These are phyloP conservation scores for Propsilocerus akamusi DNA, from an alignment of 1,140 invertebrate genomes.

Conservation along the genomic window DNA sequence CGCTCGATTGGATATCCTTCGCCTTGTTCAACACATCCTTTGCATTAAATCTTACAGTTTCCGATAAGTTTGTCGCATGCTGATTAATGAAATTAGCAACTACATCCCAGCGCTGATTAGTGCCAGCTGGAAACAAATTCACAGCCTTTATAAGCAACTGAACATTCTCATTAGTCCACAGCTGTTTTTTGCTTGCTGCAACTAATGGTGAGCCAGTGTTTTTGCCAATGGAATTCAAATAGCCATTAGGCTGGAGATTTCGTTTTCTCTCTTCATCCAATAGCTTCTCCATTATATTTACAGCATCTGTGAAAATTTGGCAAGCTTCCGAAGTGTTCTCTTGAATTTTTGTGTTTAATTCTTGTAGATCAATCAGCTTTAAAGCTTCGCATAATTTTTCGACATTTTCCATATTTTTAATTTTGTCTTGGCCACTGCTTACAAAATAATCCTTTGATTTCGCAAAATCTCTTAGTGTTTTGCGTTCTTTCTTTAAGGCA, in stretches of 20 bases:
- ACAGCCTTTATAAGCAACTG: slow-evolving; percentile 88
- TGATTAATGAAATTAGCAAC: slow-evolving; percentile 92
- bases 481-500: slow-evolving; percentile 68
- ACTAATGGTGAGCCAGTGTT: slow-evolving; percentile 23
- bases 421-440: slow-evolving; percentile 45
- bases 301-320: slow-evolving; percentile 36
- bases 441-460: slow-evolving; percentile 82
- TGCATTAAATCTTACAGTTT: slow-evolving; percentile 37
- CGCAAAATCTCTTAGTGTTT: slow-evolving; percentile 63
- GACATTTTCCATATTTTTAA: slow-evolving; percentile 71
- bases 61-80: slow-evolving; percentile 39
- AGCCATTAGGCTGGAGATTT: slow-evolving; percentile 29
- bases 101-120: slow-evolving; percentile 89
- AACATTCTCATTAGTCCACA: slow-evolving; percentile 67
- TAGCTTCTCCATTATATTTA: slow-evolving; percentile 49
- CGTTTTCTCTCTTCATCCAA: slow-evolving; percentile 55
- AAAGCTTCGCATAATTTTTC: slow-evolving; percentile 79
- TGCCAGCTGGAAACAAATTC: slow-evolving; percentile 91
- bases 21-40: slow-evolving; percentile 91
- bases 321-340: slow-evolving; percentile 33
- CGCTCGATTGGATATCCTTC: slow-evolving; percentile 82
- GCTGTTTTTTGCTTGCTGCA: slow-evolving; percentile 24
- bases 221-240: slow-evolving; percentile 13
- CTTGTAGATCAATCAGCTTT: slow-evolving; percentile 48
- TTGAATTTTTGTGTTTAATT: slow-evolving; percentile 52